Percentiles rank a stretch among this genome's conserved stretches.
These are phyloP conservation scores for Euphydryas editha DNA, from an alignment of 2,888 invertebrate genomes.

Conservation along the genomic window DNA sequence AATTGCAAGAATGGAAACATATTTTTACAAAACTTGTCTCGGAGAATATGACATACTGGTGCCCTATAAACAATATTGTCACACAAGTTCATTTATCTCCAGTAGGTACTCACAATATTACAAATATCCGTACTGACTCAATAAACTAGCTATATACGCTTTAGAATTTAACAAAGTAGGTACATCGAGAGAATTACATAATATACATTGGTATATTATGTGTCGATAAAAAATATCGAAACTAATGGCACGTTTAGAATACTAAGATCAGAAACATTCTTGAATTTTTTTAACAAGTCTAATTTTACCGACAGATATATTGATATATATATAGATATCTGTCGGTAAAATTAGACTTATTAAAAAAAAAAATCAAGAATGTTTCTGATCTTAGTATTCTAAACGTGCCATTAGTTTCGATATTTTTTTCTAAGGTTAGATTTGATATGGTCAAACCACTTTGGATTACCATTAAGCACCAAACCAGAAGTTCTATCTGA, in stretches of 20 bases:
- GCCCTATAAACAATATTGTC: not conserved
- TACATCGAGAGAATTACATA: not conserved
- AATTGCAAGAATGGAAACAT: too few relatives aligned
- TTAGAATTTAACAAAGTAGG: slow-evolving; percentile 8
- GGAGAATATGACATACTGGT: not conserved
- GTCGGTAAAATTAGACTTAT: too few relatives aligned
- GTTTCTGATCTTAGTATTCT: slow-evolving; percentile 8
- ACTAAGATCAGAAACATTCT: slow-evolving; percentile 7
- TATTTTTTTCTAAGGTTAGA: slow-evolving; percentile 30
- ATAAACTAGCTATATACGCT: not conserved
- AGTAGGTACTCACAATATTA: not conserved
- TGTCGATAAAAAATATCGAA: slow-evolving; percentile 36
- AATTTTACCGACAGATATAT: too few relatives aligned
- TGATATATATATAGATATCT: too few relatives aligned
- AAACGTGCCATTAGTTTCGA: slow-evolving; percentile 32
- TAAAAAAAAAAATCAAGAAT: not conserved
- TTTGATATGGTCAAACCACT: slow-evolving; percentile 34
- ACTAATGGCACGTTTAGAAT: slow-evolving; percentile 28
- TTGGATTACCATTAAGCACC: slow-evolving; percentile 26
- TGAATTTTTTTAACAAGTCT: not conserved
- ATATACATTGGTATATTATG: not conserved
- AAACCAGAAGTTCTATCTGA: slow-evolving; percentile 28
- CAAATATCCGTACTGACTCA: slow-evolving; percentile 8
- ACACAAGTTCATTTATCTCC: not conserved
- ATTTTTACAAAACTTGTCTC: too few relatives aligned